A percentile compares a stretch with the other conserved stretches of the same genome.
These are phyloP conservation scores for Cryptoblepharus egeriae DNA, from an alignment of 2,797 vertebrate genomes.

Conservation along the genomic window DNA sequence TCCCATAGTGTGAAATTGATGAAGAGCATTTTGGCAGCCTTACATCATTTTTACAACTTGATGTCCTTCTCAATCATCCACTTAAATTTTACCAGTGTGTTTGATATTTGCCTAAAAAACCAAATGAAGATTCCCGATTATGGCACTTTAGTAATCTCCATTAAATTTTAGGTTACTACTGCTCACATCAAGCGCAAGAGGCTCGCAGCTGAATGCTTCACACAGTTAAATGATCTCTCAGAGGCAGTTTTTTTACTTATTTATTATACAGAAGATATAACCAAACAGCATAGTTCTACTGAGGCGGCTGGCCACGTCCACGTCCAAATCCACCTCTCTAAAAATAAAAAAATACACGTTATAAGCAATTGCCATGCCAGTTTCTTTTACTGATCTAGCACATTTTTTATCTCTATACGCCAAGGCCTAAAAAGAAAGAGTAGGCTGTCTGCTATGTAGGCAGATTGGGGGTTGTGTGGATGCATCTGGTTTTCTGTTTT, in stretches of 20 bases:
- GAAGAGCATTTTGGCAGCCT: not conserved
- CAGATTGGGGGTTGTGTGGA: not conserved
- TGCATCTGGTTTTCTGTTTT: too few species aligned
- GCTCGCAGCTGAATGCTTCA: not conserved
- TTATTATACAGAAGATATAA: constrained; percentile 90
- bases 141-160: not conserved
- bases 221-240: constrained; percentile 20
- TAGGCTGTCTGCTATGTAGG: not conserved
- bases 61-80: not conserved
- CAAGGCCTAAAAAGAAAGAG: not conserved
- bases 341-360: constrained; percentile 58
- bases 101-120: not conserved
- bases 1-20: not conserved
- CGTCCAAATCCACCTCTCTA: constrained; percentile 98
- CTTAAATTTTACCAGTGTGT: not conserved
- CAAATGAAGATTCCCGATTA: not conserved
- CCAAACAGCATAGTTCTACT: constrained; percentile 77
- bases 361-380: not conserved
- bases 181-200: not conserved
- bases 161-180: not conserved
- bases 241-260: constrained; percentile 63
- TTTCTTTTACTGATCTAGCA: not conserved
- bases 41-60: not conserved
- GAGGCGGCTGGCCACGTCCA: constrained; percentile 96
- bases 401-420: not conserved